Evolutionary conservation across 2,113 vertebrate species (phyloP), one percentile per base, ranked within the genome.

Genomic region (Salminus brasiliensis): DNA sequence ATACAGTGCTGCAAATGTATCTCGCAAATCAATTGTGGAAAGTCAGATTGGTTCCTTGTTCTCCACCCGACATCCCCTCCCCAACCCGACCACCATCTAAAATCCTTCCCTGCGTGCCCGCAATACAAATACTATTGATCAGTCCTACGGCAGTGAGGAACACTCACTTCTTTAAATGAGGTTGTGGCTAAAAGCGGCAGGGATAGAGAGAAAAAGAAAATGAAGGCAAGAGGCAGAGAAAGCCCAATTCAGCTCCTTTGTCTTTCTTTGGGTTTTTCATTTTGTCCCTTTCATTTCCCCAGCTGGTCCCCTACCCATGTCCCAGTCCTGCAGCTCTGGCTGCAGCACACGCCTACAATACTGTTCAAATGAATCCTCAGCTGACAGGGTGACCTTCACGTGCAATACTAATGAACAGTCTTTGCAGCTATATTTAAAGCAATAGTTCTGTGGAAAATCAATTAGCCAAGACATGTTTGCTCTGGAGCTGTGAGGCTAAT

Each of bases 1-100:
- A 91, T 85, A 88, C 83, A 88, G 66, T 80, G 82, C 84, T 86
- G 85, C 85, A 86, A 85, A 87, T 81, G 85, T 82, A 86, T 83
- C 76, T 57, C 80, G 34, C 84, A 85, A 84, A 92, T 92, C 91
- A 89, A 91, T 92, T 88, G 71, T 75, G 73, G 65, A 72, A 36
- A 59, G 75, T 52, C 79, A 59, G 68, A 78, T n/a, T 72, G 68
- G 47, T 74, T 45, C 55, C 67, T 32, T 29, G 52, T 41, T 65
- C 34, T 70, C 34, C 55, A 41, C 9, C 60, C 52, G n/a, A 55
- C 49, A 75, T 47, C 60, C 39, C 53, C 49, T 57, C 30, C 49
- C 15, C n/a, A n/a, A 59, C 60, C 21, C 12, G 15, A 52, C 36
- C 66, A 67, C 23, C 30, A 53, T 39, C 71, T 82, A 55, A 74